These are phyloP conservation scores for Arctopsyche grandis DNA, from an alignment of 1,140 invertebrate species.

Conservation along the genomic window DNA sequence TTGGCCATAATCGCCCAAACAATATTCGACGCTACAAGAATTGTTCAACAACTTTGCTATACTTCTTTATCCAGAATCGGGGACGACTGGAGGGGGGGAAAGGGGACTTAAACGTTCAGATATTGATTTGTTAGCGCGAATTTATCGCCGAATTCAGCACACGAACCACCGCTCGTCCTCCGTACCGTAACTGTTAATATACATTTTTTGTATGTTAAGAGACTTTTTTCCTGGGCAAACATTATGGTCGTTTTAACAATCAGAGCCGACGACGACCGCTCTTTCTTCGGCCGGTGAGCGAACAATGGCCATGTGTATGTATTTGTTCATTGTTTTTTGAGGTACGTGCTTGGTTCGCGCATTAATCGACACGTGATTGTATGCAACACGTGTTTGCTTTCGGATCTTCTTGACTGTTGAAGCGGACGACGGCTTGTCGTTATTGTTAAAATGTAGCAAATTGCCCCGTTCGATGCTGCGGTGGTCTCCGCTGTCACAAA, in stretches of 20 bases:
- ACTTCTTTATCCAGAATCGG: not conserved
- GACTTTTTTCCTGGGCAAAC: conserved; percentile 17
- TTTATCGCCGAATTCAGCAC: not conserved
- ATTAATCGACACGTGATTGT: conserved; percentile 26
- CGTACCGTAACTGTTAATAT: not conserved
- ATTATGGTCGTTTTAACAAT: conserved; percentile 22
- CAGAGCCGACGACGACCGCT: not conserved
- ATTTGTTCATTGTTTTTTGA: conserved; percentile 11
- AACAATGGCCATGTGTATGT: conserved; percentile 8
- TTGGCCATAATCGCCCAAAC: conserved; percentile 19
- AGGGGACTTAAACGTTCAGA: not conserved
- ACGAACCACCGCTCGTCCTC: not conserved
- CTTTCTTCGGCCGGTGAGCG: not conserved
- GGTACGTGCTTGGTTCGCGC: conserved; percentile 17
- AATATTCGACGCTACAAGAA: conserved; percentile 19
- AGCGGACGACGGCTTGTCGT: not conserved
- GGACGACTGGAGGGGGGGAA: no score
- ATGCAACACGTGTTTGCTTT: conserved; percentile 20
- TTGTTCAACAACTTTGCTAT: conserved; percentile 17
- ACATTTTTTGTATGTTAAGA: conserved; percentile 10
- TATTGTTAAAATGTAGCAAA: not conserved
- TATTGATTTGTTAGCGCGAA: not conserved
- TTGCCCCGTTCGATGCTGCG: not conserved
- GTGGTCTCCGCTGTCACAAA: not conserved
- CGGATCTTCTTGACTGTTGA: not conserved